A percentile compares a stretch with the other conserved stretches of the same genome.
Evolutionary conservation across 2,888 invertebrate species (phyloP).

Genomic region (Capitulum mitella): DNA sequence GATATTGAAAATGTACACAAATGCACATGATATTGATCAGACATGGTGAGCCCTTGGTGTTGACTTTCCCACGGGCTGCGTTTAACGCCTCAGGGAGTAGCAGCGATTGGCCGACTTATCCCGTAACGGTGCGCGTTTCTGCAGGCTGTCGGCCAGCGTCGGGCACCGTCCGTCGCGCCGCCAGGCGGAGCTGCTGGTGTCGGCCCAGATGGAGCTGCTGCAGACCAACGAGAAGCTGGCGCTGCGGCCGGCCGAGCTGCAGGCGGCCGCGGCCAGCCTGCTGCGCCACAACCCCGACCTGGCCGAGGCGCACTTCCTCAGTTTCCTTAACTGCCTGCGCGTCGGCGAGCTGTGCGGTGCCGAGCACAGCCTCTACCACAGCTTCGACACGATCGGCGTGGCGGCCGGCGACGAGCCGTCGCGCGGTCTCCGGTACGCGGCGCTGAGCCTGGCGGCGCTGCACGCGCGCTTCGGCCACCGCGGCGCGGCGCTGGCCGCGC

Average conservation of each 20-base stretch:
- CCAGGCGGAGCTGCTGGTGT: slow-evolving; percentile 35
- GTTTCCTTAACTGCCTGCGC: slow-evolving; percentile 79
- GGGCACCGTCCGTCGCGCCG: slow-evolving; percentile 28
- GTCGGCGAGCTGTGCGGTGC: slow-evolving; percentile 80
- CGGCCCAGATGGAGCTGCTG: slow-evolving; percentile 33
- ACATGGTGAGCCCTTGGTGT: no score
- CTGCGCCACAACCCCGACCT: slow-evolving; percentile 68
- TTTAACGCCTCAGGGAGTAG: no score
- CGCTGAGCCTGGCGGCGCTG: slow-evolving; percentile 79
- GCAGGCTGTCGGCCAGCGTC: no score
- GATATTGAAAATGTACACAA: no score
- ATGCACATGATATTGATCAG: no score
- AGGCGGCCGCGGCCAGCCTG: slow-evolving; percentile 63
- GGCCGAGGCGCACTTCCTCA: slow-evolving; percentile 82
- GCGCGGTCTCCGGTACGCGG: slow-evolving; percentile 74
- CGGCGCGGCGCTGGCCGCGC: slow-evolving; percentile 65
- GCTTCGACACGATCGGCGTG: slow-evolving; percentile 59
- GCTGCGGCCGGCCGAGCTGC: slow-evolving; percentile 69
- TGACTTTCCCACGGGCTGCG: no score
- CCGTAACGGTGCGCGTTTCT: no score
- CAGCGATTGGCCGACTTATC: no score
- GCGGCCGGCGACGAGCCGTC: slow-evolving; percentile 39
- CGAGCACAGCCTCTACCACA: slow-evolving; percentile 69
- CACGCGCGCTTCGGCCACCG: slow-evolving; percentile 77
- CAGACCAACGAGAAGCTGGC: slow-evolving; percentile 34